Conservation (phyloP, 2,888 invertebrate species). For the Amiota communis region DNA sequence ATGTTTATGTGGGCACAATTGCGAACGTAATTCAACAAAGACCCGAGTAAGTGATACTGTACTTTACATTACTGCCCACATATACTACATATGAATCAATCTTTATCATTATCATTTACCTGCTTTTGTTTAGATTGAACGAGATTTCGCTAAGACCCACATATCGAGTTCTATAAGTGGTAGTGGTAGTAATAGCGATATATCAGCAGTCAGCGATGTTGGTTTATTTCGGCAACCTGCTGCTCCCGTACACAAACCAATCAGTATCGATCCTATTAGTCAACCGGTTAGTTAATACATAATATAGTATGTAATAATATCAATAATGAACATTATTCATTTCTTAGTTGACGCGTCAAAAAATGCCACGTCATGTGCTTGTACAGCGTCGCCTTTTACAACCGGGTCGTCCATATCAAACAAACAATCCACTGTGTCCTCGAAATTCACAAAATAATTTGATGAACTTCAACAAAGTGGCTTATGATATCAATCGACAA, state of each 20-base stretch:
- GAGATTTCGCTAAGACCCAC: conserved; percentile 56
- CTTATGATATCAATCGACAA: not conserved
- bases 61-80: no score
- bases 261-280: conserved; percentile 66
- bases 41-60: conserved; percentile 49
- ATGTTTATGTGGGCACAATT: conserved; percentile 70
- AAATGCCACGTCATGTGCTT: conserved; percentile 76
- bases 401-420: conserved; percentile 74
- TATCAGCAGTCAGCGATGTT: not conserved
- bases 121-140: conserved; percentile 53
- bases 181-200: conserved; percentile 37
- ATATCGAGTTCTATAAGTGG: not conserved
- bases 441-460: conserved; percentile 60
- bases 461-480: conserved; percentile 42
- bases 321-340: no score
- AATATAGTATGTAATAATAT: no score
- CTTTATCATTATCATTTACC: conserved; percentile 5
- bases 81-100: conserved; percentile 36
- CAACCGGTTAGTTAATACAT: conserved; percentile 58
- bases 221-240: conserved; percentile 64
- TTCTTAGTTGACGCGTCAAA: conserved; percentile 64
- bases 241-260: conserved; percentile 65
- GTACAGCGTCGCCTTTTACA: conserved; percentile 82
- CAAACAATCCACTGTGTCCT: conserved; percentile 56
- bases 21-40: conserved; percentile 65